phyloP scores from a whole-genome alignment of 2,888 invertebrate species.

The Dione juno region DNA sequence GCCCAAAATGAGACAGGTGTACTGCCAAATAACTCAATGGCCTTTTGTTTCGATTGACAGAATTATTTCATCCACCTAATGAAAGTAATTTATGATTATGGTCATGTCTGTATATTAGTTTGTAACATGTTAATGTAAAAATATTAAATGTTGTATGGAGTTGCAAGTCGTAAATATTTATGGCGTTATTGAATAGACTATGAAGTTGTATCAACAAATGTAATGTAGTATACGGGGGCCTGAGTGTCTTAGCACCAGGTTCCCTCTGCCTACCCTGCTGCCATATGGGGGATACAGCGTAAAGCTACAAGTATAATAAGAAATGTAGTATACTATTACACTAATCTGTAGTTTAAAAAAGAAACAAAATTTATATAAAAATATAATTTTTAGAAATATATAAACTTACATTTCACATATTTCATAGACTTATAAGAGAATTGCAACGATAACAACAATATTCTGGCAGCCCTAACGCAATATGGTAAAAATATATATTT shows the following conservation, averaged over 20 bases:
- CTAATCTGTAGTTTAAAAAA: too few species aligned
- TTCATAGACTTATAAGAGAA: neutral
- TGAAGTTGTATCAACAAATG: too few species aligned
- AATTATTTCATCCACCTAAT: conserved; percentile 49
- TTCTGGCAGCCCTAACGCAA: neutral
- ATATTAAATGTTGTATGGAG: too few species aligned
- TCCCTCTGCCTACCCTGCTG: too few species aligned
- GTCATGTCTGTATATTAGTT: conserved; percentile 9
- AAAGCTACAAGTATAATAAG: too few species aligned
- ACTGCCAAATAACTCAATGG: conserved; percentile 61
- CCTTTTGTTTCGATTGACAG: conserved; percentile 50
- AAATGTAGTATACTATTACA: too few species aligned
- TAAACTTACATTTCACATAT: too few species aligned
- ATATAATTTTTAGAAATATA: too few species aligned
- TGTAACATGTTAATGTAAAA: conserved; percentile 13
- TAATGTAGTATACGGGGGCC: too few species aligned
- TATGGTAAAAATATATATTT: neutral
- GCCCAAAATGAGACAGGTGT: conserved; percentile 68
- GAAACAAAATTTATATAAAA: too few species aligned
- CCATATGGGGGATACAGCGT: too few species aligned
- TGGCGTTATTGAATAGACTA: neutral
- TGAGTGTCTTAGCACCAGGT: too few species aligned
- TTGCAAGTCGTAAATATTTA: conserved; percentile 3
- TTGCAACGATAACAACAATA: neutral
- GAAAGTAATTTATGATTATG: conserved; percentile 49